phyloP scores from a whole-genome alignment of 2,888 invertebrate species.

The Lithophane ornitopus region DNA sequence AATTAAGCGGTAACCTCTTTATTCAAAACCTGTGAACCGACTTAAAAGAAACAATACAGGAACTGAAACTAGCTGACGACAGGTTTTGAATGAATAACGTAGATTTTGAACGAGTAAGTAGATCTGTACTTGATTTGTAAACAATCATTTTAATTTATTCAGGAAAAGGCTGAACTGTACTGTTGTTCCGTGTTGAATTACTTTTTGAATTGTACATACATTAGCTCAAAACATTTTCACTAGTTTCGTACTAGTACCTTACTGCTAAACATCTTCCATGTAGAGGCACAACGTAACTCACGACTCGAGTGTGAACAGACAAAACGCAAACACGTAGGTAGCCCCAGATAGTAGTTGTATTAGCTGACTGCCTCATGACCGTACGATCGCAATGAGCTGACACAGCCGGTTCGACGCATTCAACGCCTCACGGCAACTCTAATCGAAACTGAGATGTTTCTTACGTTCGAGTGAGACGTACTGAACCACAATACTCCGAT shows the following conservation, averaged over 20 bases:
- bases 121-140: constrained; percentile 79
- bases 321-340: constrained; percentile 69
- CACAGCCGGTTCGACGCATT: constrained; percentile 60
- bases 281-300: constrained; percentile 70
- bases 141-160: constrained; percentile 73
- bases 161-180: constrained; percentile 82
- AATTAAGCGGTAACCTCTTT: constrained; percentile 87
- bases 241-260: constrained; percentile 63
- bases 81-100: constrained; percentile 89
- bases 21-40: constrained; percentile 89
- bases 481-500: constrained; percentile 83
- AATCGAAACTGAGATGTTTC: constrained; percentile 76
- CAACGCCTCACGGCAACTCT: constrained; percentile 74
- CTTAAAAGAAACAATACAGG: constrained; percentile 84
- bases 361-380: constrained; percentile 80
- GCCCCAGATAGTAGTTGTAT: constrained; percentile 70
- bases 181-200: constrained; percentile 77
- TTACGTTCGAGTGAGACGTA: constrained; percentile 75
- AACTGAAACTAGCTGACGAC: constrained; percentile 86
- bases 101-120: constrained; percentile 85
- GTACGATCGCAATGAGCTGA: constrained; percentile 63
- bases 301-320: constrained; percentile 59
- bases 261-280: constrained; percentile 68
- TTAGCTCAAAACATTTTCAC: constrained; percentile 74
- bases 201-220: constrained; percentile 81